These are phyloP conservation scores for Narcine bancroftii DNA, from an alignment of 2,113 vertebrate species.

Conservation along the genomic window DNA sequence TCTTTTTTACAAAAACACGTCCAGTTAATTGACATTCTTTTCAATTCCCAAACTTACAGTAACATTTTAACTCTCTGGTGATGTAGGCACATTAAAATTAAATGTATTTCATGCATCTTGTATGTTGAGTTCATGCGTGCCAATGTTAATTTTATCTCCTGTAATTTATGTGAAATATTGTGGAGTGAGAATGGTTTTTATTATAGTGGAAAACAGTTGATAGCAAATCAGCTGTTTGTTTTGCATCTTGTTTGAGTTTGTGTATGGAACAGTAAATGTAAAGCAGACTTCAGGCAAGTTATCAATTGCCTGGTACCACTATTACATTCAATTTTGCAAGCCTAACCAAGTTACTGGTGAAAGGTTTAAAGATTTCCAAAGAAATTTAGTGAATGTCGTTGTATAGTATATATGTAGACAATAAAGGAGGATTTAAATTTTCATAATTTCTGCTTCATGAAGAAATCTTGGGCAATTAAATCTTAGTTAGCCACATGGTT, in stretches of 20 bases:
- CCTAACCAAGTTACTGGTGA: not conserved
- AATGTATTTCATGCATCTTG: not conserved
- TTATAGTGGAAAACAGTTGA: not conserved
- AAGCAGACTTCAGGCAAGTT: not conserved
- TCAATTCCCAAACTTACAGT: not conserved
- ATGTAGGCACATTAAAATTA: not conserved
- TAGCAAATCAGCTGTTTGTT: not conserved
- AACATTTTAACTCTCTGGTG: not conserved
- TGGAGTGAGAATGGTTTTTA: not conserved
- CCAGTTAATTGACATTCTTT: not conserved
- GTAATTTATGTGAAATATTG: not conserved
- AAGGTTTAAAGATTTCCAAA: not conserved
- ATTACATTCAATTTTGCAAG: not conserved
- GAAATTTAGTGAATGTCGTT: not conserved
- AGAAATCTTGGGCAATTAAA: not conserved
- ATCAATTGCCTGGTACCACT: not conserved
- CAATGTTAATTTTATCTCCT: not conserved
- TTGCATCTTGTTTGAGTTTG: not conserved
- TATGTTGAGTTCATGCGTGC: not conserved
- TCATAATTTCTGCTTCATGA: not conserved
- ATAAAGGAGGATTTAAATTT: not conserved
- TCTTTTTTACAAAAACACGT: not conserved
- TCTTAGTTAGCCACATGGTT: not conserved
- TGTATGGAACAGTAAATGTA: not conserved
- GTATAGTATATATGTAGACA: not conserved